Evolutionary conservation across 2,113 vertebrate species (phyloP).

Genomic region (Aix galericulata): DNA sequence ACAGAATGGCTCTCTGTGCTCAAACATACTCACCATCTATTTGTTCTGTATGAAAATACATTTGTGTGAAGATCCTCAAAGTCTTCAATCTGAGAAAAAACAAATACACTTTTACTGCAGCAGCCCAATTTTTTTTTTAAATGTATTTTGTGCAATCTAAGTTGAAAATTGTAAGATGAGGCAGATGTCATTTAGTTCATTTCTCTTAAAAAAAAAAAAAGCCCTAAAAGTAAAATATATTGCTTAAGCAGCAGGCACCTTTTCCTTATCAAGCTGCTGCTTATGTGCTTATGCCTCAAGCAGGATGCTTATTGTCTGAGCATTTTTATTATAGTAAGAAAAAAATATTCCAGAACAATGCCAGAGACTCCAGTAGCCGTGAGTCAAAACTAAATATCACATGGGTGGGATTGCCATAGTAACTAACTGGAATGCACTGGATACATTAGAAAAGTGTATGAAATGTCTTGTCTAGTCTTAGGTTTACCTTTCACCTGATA

Average conservation of each 20-base stretch:
- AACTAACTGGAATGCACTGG: constrained; percentile 16
- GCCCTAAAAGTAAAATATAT: constrained; percentile 60
- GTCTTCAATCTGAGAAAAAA: constrained; percentile 30
- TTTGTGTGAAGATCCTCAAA: background rate
- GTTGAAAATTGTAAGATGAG: constrained; percentile 56
- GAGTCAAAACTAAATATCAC: constrained; percentile 64
- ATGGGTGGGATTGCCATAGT: constrained; percentile 49
- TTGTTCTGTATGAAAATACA: constrained; percentile 2
- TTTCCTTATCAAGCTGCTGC: constrained; percentile 43
- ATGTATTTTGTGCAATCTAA: constrained; percentile 37
- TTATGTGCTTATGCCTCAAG: constrained; percentile 60
- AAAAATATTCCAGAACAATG: constrained; percentile 23
- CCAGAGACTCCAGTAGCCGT: constrained; percentile 64
- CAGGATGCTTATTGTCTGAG: constrained; percentile 44
- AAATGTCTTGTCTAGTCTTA: background rate
- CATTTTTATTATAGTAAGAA: constrained; percentile 61
- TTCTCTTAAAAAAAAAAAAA: background rate
- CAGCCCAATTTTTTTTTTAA: constrained; percentile 26
- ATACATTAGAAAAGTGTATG: background rate
- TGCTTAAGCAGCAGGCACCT: constrained; percentile 55
- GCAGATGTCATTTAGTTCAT: constrained; percentile 60
- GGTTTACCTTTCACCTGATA: background rate
- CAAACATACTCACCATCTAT: background rate
- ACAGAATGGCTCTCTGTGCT: background rate
- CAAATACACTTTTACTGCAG: constrained; percentile 3